Evolutionary conservation across 2,888 invertebrate species (phyloP).

Genomic region (Sesamia inferens): DNA sequence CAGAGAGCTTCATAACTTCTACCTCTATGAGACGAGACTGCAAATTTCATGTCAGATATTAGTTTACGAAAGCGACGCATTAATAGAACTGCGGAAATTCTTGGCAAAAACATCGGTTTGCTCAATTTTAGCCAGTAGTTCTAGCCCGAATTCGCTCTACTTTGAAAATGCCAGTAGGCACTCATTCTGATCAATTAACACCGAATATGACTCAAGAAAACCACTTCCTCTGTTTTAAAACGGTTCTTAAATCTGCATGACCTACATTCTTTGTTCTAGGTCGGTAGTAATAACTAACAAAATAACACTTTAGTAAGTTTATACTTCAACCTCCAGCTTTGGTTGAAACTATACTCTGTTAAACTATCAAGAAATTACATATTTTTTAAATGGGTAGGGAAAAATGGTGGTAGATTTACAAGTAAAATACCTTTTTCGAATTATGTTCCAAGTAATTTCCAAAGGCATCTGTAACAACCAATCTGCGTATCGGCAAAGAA

Average conservation of each 20-base stretch:
- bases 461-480: neutral
- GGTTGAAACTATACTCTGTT: neutral
- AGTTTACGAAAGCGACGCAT: constrained; percentile 10
- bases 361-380: neutral
- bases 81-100: constrained; percentile 9
- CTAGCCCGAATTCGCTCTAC: constrained; percentile 36
- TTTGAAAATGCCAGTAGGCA: constrained; percentile 30
- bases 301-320: constrained; percentile 32
- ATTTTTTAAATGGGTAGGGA: neutral
- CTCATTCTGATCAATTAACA: constrained; percentile 40
- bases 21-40: neutral
- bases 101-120: constrained; percentile 31
- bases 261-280: constrained; percentile 45
- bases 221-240: constrained; percentile 33
- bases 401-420: too few species aligned
- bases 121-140: constrained; percentile 37
- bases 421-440: too few species aligned
- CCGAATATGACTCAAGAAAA: constrained; percentile 23
- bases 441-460: too few species aligned
- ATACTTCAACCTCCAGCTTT: neutral
- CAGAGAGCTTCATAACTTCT: neutral
- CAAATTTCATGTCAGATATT: neutral
- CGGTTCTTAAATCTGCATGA: constrained; percentile 43
- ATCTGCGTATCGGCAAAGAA: neutral
- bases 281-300: constrained; percentile 15